Percentiles rank a stretch among this genome's conserved stretches.
These are phyloP conservation scores for Herminia tarsipennalis DNA, from an alignment of 2,888 invertebrate species.

Conservation along the genomic window DNA sequence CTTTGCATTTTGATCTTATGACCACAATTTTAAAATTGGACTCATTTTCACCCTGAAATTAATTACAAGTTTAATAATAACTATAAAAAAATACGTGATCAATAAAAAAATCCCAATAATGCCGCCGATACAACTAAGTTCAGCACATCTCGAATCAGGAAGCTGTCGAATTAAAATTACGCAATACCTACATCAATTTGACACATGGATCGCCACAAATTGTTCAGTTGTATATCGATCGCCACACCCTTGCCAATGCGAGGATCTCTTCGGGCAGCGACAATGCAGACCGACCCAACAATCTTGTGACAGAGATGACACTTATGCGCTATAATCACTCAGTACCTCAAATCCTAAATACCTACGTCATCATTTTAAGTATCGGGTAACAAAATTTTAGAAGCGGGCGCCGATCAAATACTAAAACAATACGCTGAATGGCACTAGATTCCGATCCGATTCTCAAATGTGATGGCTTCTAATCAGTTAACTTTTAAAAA, in stretches of 20 bases:
- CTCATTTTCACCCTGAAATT: constrained; percentile 8
- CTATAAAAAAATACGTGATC: not conserved
- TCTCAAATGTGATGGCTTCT: constrained; percentile 26
- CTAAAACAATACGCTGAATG: constrained; percentile 39
- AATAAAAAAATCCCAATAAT: not conserved
- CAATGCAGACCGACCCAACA: constrained; percentile 41
- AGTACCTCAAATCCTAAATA: constrained; percentile 33
- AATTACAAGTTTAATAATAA: not conserved
- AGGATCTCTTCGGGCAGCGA: constrained; percentile 22
- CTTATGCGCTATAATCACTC: constrained; percentile 20
- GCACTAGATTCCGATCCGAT: constrained; percentile 31
- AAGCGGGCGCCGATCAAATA: constrained; percentile 42
- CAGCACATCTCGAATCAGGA: constrained; percentile 19
- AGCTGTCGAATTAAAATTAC: constrained; percentile 24
- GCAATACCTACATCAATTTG: constrained; percentile 27
- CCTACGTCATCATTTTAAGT: constrained; percentile 25
- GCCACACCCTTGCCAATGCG: constrained; percentile 12
- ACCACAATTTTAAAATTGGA: not conserved
- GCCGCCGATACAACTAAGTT: not conserved
- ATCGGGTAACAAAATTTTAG: constrained; percentile 34
- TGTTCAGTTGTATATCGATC: constrained; percentile 17
- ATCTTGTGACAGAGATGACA: constrained; percentile 37
- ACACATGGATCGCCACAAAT: constrained; percentile 20
- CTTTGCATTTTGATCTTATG: no score
- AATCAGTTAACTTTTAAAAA: constrained; percentile 40